A percentile compares a stretch with the other conserved stretches of the same genome.
Conservation (phyloP, 2,797 vertebrate genomes). For the Alectoris magna region DNA sequence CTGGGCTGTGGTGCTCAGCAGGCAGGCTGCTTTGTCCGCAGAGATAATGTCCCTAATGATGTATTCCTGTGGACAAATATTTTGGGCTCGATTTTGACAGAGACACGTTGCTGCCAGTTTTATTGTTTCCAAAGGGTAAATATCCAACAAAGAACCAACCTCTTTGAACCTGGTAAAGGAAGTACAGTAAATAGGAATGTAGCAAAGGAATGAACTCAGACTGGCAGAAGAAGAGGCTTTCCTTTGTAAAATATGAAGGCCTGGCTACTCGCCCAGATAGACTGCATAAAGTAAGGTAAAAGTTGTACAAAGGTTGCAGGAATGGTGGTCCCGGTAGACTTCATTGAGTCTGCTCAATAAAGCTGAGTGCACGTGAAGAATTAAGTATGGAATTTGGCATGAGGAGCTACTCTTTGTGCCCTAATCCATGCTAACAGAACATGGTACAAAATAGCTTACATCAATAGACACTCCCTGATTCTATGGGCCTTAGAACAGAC, state of each 20-base stretch:
- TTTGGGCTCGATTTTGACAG: background rate
- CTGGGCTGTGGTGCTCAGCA: fast-evolving
- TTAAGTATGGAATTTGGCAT: background rate
- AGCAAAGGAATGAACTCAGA: background rate
- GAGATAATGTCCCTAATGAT: background rate
- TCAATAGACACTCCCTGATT: background rate
- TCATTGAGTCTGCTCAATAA: background rate
- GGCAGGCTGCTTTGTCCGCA: background rate
- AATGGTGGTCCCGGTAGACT: background rate
- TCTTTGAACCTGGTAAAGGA: background rate
- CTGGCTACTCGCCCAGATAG: background rate
- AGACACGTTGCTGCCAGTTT: fast-evolving
- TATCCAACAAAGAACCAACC: background rate
- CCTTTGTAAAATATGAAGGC: background rate
- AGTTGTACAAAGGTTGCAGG: background rate
- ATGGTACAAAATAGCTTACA: background rate
- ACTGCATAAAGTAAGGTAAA: background rate
- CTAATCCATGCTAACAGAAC: background rate
- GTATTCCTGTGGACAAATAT: background rate
- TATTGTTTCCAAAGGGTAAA: background rate
- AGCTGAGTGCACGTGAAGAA: background rate
- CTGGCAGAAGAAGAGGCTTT: background rate
- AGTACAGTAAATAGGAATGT: background rate
- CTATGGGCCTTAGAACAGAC: background rate
- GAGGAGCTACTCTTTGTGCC: constrained; percentile 7